Percentiles rank a stretch among this genome's conserved stretches.
Conservation (phyloP, 2,113 vertebrate species). For the Cryptomyrus ogoouensis region DNA sequence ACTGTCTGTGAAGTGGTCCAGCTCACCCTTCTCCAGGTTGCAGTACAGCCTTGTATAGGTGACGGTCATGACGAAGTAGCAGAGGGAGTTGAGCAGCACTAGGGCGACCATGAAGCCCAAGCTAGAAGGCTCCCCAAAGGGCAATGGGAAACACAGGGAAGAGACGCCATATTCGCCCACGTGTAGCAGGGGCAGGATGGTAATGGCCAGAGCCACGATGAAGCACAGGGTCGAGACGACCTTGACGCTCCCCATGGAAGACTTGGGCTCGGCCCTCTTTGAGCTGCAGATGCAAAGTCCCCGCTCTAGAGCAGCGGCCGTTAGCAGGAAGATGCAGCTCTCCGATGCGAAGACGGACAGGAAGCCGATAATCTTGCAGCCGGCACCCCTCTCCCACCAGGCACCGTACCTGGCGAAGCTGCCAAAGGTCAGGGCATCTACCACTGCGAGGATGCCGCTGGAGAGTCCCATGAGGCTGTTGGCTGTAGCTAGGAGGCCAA, state of each 20-base stretch:
- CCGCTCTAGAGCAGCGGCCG: conserved; percentile 75
- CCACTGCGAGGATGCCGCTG: conserved; percentile 68
- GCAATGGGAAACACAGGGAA: conserved; percentile 77
- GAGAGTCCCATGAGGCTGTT: conserved; percentile 76
- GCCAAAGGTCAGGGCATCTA: conserved; percentile 80
- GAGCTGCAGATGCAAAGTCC: conserved; percentile 56
- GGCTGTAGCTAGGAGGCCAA: conserved; percentile 73
- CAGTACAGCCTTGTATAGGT: conserved; percentile 67
- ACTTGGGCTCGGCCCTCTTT: conserved; percentile 57
- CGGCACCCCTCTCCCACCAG: conserved; percentile 76
- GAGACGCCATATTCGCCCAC: conserved; percentile 64
- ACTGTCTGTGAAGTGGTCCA: conserved; percentile 70
- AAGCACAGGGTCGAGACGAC: conserved; percentile 54
- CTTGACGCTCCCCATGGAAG: conserved; percentile 48
- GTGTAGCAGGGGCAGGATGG: conserved; percentile 67
- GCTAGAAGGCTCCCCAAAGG: conserved; percentile 64
- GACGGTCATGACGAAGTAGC: conserved; percentile 69
- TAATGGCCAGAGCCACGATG: conserved; percentile 60
- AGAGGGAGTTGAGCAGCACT: conserved; percentile 46
- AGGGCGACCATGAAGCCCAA: conserved; percentile 74
- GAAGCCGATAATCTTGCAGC: conserved; percentile 75
- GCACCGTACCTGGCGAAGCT: conserved; percentile 77
- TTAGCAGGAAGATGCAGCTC: conserved; percentile 80
- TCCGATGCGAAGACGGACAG: conserved; percentile 80
- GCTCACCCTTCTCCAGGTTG: conserved; percentile 64